A percentile compares a stretch with the other conserved stretches of the same genome.
These are phyloP conservation scores for Charadrius vociferus DNA, from an alignment of 2,113 vertebrate genomes.

Conservation along the genomic window DNA sequence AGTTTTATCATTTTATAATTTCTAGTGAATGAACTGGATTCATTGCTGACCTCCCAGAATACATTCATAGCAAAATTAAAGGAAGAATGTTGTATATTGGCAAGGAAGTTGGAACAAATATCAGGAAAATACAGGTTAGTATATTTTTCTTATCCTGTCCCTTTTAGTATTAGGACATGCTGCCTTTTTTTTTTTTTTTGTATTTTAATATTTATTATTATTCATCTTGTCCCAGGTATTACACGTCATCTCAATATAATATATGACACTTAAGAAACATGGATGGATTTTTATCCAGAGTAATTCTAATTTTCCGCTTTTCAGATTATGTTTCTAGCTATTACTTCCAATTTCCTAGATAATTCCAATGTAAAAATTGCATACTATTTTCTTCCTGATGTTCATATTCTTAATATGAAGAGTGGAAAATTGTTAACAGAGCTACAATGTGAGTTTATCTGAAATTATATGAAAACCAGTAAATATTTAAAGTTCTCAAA, in stretches of 20 bases:
- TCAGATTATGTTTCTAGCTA: neutral
- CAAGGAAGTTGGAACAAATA: slow-evolving; percentile 80
- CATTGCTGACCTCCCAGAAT: slow-evolving; percentile 87
- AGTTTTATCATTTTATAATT: slow-evolving; percentile 34
- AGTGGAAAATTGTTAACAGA: neutral
- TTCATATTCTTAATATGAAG: neutral
- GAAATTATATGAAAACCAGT: neutral
- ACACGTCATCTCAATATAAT: neutral
- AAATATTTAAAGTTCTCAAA: neutral
- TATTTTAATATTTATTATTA: neutral
- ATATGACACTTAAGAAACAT: neutral
- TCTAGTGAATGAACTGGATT: slow-evolving; percentile 86
- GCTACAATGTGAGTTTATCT: neutral
- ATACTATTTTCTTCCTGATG: neutral
- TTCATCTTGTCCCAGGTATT: neutral
- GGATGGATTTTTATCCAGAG: neutral
- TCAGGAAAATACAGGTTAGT: slow-evolving; percentile 85
- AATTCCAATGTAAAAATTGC: neutral
- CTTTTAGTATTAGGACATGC: neutral
- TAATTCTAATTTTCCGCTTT: neutral
- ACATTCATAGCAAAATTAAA: slow-evolving; percentile 86
- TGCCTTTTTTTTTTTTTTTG: neutral
- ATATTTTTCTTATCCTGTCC: neutral
- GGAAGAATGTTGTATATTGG: slow-evolving; percentile 84
- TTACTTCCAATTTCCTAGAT: neutral